Conservation (phyloP, 2,113 vertebrate genomes). For the Aepyceros melampus region DNA sequence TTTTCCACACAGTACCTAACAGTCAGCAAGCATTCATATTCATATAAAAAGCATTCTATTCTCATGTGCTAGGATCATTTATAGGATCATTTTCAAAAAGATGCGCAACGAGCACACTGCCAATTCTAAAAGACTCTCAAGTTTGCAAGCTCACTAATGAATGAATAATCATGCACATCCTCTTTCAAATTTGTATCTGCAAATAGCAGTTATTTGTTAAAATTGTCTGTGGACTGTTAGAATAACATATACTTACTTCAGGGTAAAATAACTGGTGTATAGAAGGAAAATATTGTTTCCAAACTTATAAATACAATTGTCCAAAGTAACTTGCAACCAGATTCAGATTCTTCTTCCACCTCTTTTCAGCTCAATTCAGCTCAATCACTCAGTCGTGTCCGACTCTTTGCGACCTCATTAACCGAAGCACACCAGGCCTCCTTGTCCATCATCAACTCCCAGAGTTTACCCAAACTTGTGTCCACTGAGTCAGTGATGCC, state of each 20-base stretch:
- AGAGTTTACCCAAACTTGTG: background rate
- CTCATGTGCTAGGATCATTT: slow-evolving; percentile 15
- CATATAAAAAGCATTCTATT: background rate
- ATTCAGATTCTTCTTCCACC: background rate
- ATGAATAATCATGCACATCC: background rate
- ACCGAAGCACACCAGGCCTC: background rate
- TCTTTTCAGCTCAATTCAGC: background rate
- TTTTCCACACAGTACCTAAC: background rate
- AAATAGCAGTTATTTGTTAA: background rate
- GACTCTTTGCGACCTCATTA: background rate
- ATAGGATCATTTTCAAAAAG: background rate
- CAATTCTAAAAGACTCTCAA: background rate
- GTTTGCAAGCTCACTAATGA: background rate
- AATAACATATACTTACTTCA: background rate
- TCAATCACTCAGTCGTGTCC: background rate
- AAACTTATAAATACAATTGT: background rate
- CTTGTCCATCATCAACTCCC: background rate
- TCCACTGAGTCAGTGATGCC: background rate
- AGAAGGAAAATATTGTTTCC: background rate
- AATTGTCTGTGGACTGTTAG: background rate
- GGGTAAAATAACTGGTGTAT: background rate
- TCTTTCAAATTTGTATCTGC: background rate
- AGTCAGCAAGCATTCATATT: background rate
- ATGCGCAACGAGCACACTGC: background rate
- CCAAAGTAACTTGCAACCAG: background rate